Evolutionary conservation across 1,140 invertebrate species (phyloP).

Genomic region (Zaprionus gabonicus): DNA sequence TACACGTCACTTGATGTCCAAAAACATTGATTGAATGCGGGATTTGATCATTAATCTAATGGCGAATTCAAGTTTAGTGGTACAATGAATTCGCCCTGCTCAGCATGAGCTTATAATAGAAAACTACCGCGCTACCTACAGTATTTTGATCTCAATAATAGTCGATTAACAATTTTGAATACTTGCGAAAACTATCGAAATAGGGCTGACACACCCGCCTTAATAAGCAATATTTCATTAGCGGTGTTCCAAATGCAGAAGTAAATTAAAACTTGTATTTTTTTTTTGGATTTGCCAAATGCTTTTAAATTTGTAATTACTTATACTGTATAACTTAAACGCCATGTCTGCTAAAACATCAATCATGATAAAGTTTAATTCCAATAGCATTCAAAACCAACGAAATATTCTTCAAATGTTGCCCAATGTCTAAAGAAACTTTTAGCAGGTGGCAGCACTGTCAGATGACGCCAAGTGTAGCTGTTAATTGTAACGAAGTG

Average conservation of each 20-base stretch:
- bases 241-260: too few species aligned
- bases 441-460: neutral
- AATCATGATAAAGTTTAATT: too few species aligned
- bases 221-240: neutral
- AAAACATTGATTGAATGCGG: constrained; percentile 4
- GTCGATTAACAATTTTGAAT: too few species aligned
- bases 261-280: too few species aligned
- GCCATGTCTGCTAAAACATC: too few species aligned
- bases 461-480: neutral
- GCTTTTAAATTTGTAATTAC: too few species aligned
- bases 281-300: too few species aligned
- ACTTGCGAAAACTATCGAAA: neutral
- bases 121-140: neutral
- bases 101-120: neutral
- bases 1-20: constrained; percentile 9
- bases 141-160: neutral
- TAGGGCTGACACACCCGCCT: neutral
- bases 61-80: neutral
- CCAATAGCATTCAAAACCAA: neutral
- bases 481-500: neutral
- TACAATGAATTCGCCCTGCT: neutral
- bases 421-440: neutral
- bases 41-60: constrained; percentile 12
- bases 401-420: neutral
- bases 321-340: too few species aligned